Evolutionary conservation across 1,140 invertebrate genomes (phyloP), one percentile per base, ranked within the genome.

Genomic region (Zaprionus gabonicus): DNA sequence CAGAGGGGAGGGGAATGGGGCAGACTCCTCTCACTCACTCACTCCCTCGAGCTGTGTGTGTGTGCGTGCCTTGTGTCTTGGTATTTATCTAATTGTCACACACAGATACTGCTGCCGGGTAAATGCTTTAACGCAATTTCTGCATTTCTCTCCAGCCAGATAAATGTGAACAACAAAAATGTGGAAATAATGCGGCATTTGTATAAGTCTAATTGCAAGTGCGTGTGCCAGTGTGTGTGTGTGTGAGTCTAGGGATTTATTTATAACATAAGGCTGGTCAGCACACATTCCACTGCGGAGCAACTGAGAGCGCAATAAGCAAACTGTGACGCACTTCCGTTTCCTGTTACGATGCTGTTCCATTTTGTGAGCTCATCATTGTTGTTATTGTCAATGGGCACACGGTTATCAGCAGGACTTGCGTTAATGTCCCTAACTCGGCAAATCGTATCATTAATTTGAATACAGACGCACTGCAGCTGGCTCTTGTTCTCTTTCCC

Each of bases 371-470:
- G 68, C 68, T 69, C 65, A 63, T 66, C 68, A 68, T 71, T 56
- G 68, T 71, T 76, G 64, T 63, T 56, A 36, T 36, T 55, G 44
- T 49, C 12, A 60, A 44, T 49, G 36, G 36, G 25, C 49, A 12
- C 27, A 27, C 17, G 62, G 62, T 46, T 56, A 27, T 58, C 65
- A 28, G 13, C 65, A 75, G 69, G 25, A 57, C 62, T 36, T 60
- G 59, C 58, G 78, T 79, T 88, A 87, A 88, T 87, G 84, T 81
- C 63, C 70, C 65, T 78, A 74, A 81, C 80, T 81, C 84, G 81
- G 72, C 66, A 88, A 84, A 81, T 88, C 84, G 84, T 81, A 79
- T 88, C 84, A 88, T 88, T 81, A 88, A 90, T 90, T 88, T 84
- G 70, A 88, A 88, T 88, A 72, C 46, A 68, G 51, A 23, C 57